These are phyloP conservation scores for Drosophila paucipuncta DNA, from an alignment of 2,888 invertebrate species.

Conservation along the genomic window DNA sequence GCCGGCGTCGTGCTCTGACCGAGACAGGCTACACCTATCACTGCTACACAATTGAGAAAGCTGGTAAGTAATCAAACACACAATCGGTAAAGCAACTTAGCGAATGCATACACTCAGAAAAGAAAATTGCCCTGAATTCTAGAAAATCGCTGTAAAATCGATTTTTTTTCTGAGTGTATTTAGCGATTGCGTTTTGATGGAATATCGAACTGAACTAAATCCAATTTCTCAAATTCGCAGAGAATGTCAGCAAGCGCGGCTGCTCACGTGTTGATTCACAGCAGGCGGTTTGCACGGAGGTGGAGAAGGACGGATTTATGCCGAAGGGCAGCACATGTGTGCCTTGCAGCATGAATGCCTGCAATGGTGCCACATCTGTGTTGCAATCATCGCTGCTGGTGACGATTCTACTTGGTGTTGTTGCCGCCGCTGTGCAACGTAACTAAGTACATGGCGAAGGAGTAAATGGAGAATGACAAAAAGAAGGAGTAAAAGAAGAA, in stretches of 20 bases:
- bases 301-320: slow-evolving; percentile 38
- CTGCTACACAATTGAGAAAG: slow-evolving; percentile 69
- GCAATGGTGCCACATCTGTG: slow-evolving; percentile 78
- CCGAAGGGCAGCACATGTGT: slow-evolving; percentile 64
- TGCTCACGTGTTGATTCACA: slow-evolving; percentile 73
- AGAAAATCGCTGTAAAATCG: not conserved
- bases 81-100: not conserved
- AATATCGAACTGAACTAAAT: slow-evolving; percentile 7
- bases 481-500: not conserved
- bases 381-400: slow-evolving; percentile 72
- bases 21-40: slow-evolving; percentile 68
- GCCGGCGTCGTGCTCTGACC: slow-evolving; percentile 60
- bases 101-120: not conserved
- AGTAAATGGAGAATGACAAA: not conserved
- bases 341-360: slow-evolving; percentile 75
- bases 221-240: slow-evolving; percentile 39
- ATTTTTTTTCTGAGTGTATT: not conserved
- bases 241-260: slow-evolving; percentile 75
- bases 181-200: not conserved
- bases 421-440: slow-evolving; percentile 69
- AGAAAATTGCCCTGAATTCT: not conserved
- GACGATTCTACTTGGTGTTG: slow-evolving; percentile 64
- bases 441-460: slow-evolving; percentile 33
- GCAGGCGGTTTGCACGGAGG: slow-evolving; percentile 69
- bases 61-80: not conserved